A percentile compares a stretch with the other conserved stretches of the same genome.
Evolutionary conservation across 2,888 invertebrate species (phyloP).

Genomic region (Aelia acuminata): DNA sequence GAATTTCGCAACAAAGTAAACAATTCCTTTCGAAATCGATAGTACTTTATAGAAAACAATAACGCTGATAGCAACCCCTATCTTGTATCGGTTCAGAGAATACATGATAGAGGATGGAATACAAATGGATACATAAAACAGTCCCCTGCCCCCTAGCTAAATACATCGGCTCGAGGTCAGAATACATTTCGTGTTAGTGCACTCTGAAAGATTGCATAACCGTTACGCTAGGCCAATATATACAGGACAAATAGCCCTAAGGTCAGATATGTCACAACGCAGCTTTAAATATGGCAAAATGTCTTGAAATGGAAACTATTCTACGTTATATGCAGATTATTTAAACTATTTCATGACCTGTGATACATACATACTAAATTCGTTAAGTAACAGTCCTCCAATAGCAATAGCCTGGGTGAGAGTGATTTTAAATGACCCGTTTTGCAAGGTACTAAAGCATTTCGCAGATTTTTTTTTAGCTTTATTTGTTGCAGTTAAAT

Average conservation of each 20-base stretch:
- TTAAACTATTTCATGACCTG: background rate
- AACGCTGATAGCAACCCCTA: background rate
- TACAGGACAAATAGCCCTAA: background rate
- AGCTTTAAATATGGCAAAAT: background rate
- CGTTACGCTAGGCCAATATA: background rate
- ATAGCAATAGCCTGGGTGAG: too few species aligned
- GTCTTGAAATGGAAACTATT: background rate
- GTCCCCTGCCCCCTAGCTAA: background rate
- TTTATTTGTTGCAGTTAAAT: too few species aligned
- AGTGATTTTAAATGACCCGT: too few species aligned
- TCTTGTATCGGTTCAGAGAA: background rate
- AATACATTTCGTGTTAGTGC: constrained; percentile 19
- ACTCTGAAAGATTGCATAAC: background rate
- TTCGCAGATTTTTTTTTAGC: too few species aligned
- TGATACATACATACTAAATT: background rate
- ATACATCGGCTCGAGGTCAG: constrained; percentile 5
- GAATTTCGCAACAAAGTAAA: background rate
- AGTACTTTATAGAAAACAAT: background rate
- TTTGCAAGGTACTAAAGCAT: too few species aligned
- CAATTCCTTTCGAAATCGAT: background rate
- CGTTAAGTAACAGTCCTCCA: background rate
- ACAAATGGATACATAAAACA: constrained; percentile 25
- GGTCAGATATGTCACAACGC: background rate
- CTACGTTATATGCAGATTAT: background rate
- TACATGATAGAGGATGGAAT: background rate